phyloP scores from a whole-genome alignment of 2,888 invertebrate species.

The Drosophila neoperkinsi region DNA sequence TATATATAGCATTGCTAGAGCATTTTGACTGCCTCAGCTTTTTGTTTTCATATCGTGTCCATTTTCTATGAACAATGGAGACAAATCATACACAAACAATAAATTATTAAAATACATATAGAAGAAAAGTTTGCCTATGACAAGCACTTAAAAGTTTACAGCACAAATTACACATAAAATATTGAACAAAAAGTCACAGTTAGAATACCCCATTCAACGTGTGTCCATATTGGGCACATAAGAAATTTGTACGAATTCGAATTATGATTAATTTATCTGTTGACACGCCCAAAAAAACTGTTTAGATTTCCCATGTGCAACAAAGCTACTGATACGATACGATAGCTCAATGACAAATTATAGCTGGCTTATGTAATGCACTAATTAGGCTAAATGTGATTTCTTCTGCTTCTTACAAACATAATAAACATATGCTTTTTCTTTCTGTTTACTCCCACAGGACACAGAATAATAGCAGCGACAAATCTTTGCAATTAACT shows the following conservation, averaged over 20 bases:
- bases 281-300: conserved; percentile 10
- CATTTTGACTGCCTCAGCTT: conserved; percentile 1
- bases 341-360: conserved; percentile 40
- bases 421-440: conserved; percentile 24
- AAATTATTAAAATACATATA: conserved; percentile 9
- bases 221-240: conserved; percentile 14
- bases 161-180: conserved; percentile 7
- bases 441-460: conserved; percentile 30
- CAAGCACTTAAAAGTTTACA: not conserved
- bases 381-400: conserved; percentile 30
- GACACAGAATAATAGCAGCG: conserved; percentile 34
- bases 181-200: conserved; percentile 1
- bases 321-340: conserved; percentile 24
- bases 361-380: conserved; percentile 29
- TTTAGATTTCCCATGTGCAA: conserved; percentile 4
- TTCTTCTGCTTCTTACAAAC: conserved; percentile 2
- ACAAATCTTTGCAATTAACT: conserved; percentile 75
- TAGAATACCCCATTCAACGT: not conserved
- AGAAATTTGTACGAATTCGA: conserved; percentile 4
- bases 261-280: conserved; percentile 44
- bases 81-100: conserved; percentile 23
- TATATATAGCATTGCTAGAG: not conserved
- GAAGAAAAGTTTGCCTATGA: conserved; percentile 2
- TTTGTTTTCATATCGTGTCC: conserved; percentile 20
- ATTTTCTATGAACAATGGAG: conserved; percentile 52